Conservation (phyloP, 2,888 invertebrate genomes). For the Oligia latruncula region DNA sequence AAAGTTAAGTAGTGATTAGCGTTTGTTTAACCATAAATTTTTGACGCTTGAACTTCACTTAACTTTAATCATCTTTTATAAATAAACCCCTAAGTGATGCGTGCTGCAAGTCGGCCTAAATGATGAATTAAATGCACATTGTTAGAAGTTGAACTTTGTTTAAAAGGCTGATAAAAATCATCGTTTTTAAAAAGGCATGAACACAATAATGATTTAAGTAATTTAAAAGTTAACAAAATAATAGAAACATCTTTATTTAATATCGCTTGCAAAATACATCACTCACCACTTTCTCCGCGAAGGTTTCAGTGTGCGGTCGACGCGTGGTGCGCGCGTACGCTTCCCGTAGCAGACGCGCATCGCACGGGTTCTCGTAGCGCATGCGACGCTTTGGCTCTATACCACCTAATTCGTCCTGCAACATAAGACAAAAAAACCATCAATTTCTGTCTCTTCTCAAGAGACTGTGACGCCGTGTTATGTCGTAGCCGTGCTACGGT, state of each 20-base stretch:
- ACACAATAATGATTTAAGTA: not conserved
- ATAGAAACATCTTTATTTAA: not conserved
- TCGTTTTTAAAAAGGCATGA: not conserved
- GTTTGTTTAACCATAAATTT: no score
- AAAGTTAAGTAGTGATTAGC: no score
- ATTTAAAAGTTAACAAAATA: not conserved
- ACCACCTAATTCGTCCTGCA: conserved; percentile 91
- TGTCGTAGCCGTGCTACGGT: conserved; percentile 39
- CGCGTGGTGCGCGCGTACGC: conserved; percentile 87
- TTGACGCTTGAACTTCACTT: no score
- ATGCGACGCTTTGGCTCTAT: conserved; percentile 88
- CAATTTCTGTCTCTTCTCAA: not conserved
- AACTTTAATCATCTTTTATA: no score
- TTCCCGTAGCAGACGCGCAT: conserved; percentile 85
- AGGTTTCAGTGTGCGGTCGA: conserved; percentile 86
- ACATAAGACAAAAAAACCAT: not conserved
- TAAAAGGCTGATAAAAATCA: not conserved
- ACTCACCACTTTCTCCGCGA: conserved; percentile 86
- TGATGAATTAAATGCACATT: not conserved
- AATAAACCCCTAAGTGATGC: not conserved
- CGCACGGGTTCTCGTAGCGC: conserved; percentile 86
- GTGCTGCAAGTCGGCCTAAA: not conserved
- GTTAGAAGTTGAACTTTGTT: not conserved
- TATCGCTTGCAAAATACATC: not conserved
- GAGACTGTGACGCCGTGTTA: not conserved